phyloP scores from a whole-genome alignment of 2,888 invertebrate genomes.

The Cyaniris semiargus region DNA sequence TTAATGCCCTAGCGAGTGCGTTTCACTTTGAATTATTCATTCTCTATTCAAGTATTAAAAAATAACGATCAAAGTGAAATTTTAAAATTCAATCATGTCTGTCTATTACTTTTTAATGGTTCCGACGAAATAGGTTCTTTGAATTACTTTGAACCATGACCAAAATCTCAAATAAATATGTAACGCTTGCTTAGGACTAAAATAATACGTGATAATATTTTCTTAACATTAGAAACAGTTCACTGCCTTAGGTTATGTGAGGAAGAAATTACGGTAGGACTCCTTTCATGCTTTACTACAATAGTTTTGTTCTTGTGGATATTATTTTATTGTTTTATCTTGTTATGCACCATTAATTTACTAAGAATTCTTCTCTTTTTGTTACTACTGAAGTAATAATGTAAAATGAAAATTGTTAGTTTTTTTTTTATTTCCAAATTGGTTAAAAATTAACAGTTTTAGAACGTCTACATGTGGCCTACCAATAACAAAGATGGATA shows the following conservation, averaged over 20 bases:
- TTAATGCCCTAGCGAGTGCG: neutral
- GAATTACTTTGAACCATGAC: neutral
- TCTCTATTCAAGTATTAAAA: neutral
- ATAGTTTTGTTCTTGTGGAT: neutral
- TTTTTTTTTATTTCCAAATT: too few species aligned
- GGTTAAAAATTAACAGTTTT: too few species aligned
- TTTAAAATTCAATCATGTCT: neutral
- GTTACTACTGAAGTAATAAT: too few species aligned
- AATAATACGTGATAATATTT: neutral
- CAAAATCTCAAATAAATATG: neutral
- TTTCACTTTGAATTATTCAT: neutral
- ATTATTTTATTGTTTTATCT: neutral
- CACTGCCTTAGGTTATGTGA: neutral
- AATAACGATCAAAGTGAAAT: neutral
- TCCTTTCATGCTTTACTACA: neutral
- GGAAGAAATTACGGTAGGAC: neutral
- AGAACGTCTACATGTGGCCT: too few species aligned
- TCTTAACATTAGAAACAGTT: slow-evolving; percentile 2
- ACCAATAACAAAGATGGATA: too few species aligned
- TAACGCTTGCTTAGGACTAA: neutral
- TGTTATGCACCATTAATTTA: neutral
- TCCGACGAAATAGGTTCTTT: neutral
- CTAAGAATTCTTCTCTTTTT: neutral
- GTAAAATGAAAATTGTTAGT: too few species aligned
- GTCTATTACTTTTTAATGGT: neutral